Conservation (phyloP, 2,888 invertebrate species). For the Sphaeridia pumilis region DNA sequence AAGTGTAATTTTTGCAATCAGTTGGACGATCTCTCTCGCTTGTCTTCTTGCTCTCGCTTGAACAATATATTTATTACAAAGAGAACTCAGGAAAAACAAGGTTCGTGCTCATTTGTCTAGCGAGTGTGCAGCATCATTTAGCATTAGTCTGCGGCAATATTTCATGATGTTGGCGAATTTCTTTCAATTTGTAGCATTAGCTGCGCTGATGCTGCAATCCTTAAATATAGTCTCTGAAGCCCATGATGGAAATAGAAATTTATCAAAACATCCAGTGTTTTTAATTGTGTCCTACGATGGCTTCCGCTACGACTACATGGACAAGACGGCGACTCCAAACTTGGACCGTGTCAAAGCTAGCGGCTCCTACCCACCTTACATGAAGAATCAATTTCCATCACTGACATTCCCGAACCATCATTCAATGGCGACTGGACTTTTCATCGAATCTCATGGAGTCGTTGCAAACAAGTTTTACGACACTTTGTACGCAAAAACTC, state of each 20-base stretch:
- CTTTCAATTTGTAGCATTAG: no score
- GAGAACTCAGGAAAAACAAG: no score
- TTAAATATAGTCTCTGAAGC: no score
- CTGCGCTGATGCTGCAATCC: no score
- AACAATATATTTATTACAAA: no score
- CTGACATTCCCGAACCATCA: slow-evolving; percentile 60
- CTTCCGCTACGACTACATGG: slow-evolving; percentile 55
- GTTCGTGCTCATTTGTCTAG: no score
- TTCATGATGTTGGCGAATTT: no score
- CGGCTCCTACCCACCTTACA: slow-evolving; percentile 49
- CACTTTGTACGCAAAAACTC: slow-evolving; percentile 37
- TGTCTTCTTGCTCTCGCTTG: no score
- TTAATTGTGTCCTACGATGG: slow-evolving; percentile 60
- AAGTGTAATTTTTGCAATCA: no score
- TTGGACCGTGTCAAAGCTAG: slow-evolving; percentile 46
- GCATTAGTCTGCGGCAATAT: no score
- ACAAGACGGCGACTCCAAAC: slow-evolving; percentile 46
- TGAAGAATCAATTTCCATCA: slow-evolving; percentile 53
- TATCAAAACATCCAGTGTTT: slow-evolving; percentile 23
- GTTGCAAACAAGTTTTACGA: slow-evolving; percentile 53
- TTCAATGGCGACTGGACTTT: slow-evolving; percentile 57
- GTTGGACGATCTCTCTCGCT: no score
- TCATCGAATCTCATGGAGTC: slow-evolving; percentile 57
- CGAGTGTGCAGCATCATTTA: no score
- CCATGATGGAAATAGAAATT: background rate